These are phyloP conservation scores for Carcina quercana DNA, from an alignment of 2,888 invertebrate genomes.

Conservation along the genomic window DNA sequence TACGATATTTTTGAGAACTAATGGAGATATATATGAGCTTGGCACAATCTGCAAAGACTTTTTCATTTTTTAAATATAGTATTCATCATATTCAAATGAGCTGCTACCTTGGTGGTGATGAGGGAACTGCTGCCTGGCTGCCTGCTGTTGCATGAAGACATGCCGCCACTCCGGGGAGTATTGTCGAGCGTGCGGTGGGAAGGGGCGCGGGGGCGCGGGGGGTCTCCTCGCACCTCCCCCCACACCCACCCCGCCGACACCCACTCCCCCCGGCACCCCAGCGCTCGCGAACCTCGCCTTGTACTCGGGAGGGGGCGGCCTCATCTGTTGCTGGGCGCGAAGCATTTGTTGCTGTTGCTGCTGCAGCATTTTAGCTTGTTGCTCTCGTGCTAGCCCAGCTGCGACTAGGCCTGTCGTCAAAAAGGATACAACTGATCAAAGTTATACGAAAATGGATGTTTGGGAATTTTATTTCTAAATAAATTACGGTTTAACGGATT, in stretches of 20 bases:
- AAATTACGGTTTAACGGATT: background rate
- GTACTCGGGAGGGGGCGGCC: slow-evolving; percentile 91
- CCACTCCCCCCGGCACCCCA: slow-evolving; percentile 30
- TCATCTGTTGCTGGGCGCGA: slow-evolving; percentile 70
- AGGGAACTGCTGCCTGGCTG: slow-evolving; percentile 53
- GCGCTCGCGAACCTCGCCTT: slow-evolving; percentile 79
- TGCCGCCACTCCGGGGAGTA: slow-evolving; percentile 67
- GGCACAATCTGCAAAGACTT: too few species aligned
- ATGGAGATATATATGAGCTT: too few species aligned
- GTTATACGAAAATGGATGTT: too few species aligned
- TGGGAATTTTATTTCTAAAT: too few species aligned
- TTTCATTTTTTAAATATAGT: too few species aligned
- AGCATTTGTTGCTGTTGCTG: slow-evolving; percentile 81
- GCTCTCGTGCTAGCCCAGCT: slow-evolving; percentile 70
- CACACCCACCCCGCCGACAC: slow-evolving; percentile 23
- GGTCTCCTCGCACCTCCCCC: slow-evolving; percentile 35
- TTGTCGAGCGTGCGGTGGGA: slow-evolving; percentile 51
- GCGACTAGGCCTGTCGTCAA: slow-evolving; percentile 54
- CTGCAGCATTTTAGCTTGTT: slow-evolving; percentile 79
- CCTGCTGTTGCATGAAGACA: slow-evolving; percentile 76
- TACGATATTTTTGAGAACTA: too few species aligned
- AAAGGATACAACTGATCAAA: background rate
- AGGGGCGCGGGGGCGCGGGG: slow-evolving; percentile 35
- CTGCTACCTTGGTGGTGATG: slow-evolving; percentile 65
- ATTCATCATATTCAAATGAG: background rate